Evolutionary conservation across 2,113 vertebrate species (phyloP).

Genomic region (Urocynchramus pylzowi): DNA sequence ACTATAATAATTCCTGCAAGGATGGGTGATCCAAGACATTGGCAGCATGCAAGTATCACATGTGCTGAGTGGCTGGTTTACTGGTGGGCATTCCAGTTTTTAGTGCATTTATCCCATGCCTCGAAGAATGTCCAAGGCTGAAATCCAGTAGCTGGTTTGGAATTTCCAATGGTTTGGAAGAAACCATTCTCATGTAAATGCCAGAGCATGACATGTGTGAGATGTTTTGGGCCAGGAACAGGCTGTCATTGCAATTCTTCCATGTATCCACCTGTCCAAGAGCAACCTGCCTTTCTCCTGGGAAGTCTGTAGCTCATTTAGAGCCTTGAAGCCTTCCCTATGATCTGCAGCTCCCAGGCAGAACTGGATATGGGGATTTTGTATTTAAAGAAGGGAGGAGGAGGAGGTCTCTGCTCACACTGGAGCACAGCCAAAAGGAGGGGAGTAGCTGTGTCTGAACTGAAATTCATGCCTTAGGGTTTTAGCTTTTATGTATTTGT

Average conservation of each 20-base stretch:
- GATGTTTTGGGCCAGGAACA: neutral
- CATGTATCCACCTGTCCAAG: neutral
- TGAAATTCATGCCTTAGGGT: neutral
- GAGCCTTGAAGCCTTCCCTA: neutral
- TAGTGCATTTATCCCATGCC: neutral
- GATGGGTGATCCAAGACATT: neutral
- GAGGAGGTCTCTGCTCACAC: fast-evolving
- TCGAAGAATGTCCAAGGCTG: neutral
- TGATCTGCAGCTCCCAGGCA: neutral
- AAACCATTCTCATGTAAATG: neutral
- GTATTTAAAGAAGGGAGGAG: neutral
- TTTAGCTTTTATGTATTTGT: neutral
- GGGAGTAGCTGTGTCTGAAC: neutral
- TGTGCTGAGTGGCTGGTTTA: neutral
- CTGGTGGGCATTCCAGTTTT: neutral
- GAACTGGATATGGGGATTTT: neutral
- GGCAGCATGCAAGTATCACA: neutral
- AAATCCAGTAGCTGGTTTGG: neutral
- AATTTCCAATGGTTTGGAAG: neutral
- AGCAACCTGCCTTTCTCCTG: neutral
- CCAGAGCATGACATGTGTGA: neutral
- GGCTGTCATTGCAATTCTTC: neutral
- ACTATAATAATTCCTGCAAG: neutral
- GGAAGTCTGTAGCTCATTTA: neutral
- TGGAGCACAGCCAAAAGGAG: neutral